These are phyloP conservation scores for Melospiza georgiana DNA, from an alignment of 2,113 vertebrate genomes.

Conservation along the genomic window DNA sequence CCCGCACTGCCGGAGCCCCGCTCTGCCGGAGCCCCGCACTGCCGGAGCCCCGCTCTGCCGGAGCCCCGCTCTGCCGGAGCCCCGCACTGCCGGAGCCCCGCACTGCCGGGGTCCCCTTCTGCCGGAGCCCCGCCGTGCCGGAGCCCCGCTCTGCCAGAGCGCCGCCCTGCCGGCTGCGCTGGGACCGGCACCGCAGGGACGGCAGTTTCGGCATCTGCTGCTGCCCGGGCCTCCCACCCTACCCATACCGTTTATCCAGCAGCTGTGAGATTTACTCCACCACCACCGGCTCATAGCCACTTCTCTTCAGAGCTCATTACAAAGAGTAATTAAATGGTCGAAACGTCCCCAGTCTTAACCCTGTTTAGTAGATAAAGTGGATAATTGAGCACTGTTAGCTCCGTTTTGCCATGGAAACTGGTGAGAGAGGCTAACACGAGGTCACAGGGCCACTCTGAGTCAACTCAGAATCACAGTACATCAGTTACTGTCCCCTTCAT, in stretches of 20 bases:
- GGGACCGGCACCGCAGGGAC: neutral
- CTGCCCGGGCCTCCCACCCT: neutral
- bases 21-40: fast-evolving
- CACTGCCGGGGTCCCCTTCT: too few relatives aligned
- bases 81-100: too few relatives aligned
- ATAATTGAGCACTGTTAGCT: conserved; percentile 39
- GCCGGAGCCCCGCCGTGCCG: neutral
- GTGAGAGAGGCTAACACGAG: neutral
- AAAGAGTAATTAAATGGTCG: conserved; percentile 40
- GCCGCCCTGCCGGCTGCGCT: neutral
- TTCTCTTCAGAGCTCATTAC: conserved; percentile 44
- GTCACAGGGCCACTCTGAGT: neutral
- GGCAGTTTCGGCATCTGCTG: neutral
- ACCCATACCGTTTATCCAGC: neutral
- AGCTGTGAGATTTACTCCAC: neutral
- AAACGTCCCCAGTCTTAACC: neutral
- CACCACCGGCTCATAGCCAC: neutral
- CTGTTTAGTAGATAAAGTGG: conserved; percentile 38
- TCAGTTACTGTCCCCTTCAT: neutral
- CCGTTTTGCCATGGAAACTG: conserved; percentile 23
- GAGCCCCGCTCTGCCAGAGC: neutral
- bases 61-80: neutral
- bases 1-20: too few relatives aligned
- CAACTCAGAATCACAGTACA: neutral
- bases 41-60: neutral